A percentile compares a stretch with the other conserved stretches of the same genome.
Evolutionary conservation across 2,888 invertebrate species (phyloP).

Genomic region (Copidosoma aretas): DNA sequence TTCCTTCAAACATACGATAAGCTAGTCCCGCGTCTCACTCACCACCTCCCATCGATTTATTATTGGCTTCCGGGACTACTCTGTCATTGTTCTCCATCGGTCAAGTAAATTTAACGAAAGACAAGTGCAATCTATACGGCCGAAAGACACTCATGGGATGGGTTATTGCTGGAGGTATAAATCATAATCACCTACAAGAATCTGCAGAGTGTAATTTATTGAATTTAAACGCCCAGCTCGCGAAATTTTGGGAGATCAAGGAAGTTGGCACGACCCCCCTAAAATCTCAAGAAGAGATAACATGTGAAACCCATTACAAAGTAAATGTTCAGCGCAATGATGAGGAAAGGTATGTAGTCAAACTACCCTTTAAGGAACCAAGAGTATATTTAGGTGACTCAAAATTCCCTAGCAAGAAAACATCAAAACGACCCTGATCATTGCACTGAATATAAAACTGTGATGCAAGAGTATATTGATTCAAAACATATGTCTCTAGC

Average conservation of each 20-base stretch:
- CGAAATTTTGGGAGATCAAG: background rate
- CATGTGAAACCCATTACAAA: background rate
- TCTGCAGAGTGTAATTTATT: too few species aligned
- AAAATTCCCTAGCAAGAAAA: background rate
- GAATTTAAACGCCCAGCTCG: too few species aligned
- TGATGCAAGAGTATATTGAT: background rate
- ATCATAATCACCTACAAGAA: too few species aligned
- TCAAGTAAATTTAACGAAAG: too few species aligned
- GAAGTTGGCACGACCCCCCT: background rate
- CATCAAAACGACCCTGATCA: background rate
- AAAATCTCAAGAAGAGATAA: background rate
- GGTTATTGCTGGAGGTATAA: too few species aligned
- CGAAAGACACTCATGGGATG: too few species aligned
- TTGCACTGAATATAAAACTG: background rate
- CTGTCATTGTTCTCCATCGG: too few species aligned
- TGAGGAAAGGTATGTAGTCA: background rate
- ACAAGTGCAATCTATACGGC: too few species aligned
- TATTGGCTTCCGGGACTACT: too few species aligned
- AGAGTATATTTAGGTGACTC: background rate
- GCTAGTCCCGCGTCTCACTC: too few species aligned
- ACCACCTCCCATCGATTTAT: too few species aligned
- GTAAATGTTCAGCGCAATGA: slow-evolving; percentile 1
- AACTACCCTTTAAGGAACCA: background rate
- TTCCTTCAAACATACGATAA: too few species aligned
- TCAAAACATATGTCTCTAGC: background rate